Evolutionary conservation across 2,797 vertebrate genomes (phyloP).

Genomic region (Phrynocephalus vlangalii): DNA sequence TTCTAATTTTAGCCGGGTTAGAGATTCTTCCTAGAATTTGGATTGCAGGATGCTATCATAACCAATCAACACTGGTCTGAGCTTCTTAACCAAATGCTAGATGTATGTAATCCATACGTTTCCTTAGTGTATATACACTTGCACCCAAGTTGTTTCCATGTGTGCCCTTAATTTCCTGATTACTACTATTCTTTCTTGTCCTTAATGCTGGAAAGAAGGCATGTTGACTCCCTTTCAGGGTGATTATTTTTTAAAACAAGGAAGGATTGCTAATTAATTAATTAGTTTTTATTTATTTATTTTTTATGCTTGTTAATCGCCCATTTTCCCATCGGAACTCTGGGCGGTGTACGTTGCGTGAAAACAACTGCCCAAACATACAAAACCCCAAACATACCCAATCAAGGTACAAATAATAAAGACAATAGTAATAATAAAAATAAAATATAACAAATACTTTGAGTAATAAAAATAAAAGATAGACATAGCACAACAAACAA

Average conservation of each 20-base stretch:
- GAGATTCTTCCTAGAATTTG: not conserved
- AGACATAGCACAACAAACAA: too few species aligned
- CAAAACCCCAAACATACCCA: too few species aligned
- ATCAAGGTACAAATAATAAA: too few species aligned
- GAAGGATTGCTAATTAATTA: conserved; percentile 14
- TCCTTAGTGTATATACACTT: not conserved
- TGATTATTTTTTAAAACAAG: not conserved
- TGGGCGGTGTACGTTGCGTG: too few species aligned
- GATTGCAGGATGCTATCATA: not conserved
- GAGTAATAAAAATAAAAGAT: too few species aligned
- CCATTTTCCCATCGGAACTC: too few species aligned
- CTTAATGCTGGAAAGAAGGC: not conserved
- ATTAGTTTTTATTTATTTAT: too few species aligned
- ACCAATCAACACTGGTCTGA: not conserved
- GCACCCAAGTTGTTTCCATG: not conserved
- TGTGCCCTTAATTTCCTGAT: not conserved
- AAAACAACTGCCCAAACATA: too few species aligned
- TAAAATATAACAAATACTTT: too few species aligned
- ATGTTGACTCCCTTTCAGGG: not conserved
- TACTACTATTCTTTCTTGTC: not conserved
- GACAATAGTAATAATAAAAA: too few species aligned
- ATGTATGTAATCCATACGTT: not conserved
- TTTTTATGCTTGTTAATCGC: too few species aligned
- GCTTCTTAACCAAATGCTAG: not conserved
- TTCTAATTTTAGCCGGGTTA: not conserved